Evolutionary conservation across 2,888 invertebrate species (phyloP).

Genomic region (Ophioninae sp.): DNA sequence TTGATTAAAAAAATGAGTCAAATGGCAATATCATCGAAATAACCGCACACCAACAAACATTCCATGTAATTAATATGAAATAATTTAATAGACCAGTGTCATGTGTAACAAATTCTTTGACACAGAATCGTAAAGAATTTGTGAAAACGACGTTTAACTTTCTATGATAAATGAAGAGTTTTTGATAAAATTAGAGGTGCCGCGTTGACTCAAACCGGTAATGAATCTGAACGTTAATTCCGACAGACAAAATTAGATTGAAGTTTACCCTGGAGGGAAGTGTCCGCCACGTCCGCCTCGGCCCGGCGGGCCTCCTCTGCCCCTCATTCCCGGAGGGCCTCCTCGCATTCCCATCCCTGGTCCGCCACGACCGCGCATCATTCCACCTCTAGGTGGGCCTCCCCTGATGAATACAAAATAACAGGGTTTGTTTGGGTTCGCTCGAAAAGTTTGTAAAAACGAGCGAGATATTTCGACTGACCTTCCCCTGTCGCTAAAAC

Average conservation of each 20-base stretch:
- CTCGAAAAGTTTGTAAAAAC: too few relatives aligned
- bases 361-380: constrained; percentile 78
- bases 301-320: constrained; percentile 77
- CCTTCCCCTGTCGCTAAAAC: constrained; percentile 77
- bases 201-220: too few relatives aligned
- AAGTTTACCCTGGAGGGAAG: constrained; percentile 76
- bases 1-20: too few relatives aligned
- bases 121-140: too few relatives aligned
- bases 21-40: too few relatives aligned
- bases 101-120: too few relatives aligned
- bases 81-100: too few relatives aligned
- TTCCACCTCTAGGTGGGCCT: constrained; percentile 76
- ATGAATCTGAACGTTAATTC: background rate
- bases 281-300: constrained; percentile 78
- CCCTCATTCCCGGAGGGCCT: constrained; percentile 77
- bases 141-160: too few relatives aligned
- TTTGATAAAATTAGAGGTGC: too few relatives aligned
- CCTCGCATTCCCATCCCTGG: constrained; percentile 78
- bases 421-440: background rate
- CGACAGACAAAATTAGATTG: background rate
- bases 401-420: constrained; percentile 67
- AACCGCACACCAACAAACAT: too few relatives aligned
- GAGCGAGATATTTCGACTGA: constrained; percentile 48
- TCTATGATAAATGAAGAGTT: too few relatives aligned
- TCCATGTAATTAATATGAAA: too few relatives aligned